Conservation (phyloP, 2,888 invertebrate genomes). For the Endotricha flammealis region DNA sequence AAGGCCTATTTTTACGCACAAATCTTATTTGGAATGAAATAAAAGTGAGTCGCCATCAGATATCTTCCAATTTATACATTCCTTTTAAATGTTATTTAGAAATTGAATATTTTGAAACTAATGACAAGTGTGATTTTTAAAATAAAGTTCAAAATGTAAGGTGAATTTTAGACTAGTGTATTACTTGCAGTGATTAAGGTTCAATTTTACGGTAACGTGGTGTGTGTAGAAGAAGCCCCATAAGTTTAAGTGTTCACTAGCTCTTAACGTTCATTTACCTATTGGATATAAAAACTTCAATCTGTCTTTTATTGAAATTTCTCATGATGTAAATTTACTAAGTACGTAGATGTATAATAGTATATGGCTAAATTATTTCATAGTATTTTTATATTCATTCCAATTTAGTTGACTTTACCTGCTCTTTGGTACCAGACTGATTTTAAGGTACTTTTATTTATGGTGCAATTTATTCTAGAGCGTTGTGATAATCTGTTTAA, state of each 20-base stretch:
- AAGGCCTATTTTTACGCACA: slow-evolving; percentile 71
- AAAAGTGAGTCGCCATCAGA: slow-evolving; percentile 22
- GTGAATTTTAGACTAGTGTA: slow-evolving; percentile 52
- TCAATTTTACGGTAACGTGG: slow-evolving; percentile 62
- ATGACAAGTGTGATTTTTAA: slow-evolving; percentile 58
- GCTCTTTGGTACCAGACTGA: slow-evolving; percentile 77
- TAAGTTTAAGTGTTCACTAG: slow-evolving; percentile 76
- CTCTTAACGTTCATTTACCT: slow-evolving; percentile 63
- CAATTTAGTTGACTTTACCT: slow-evolving; percentile 64
- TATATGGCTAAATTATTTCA: slow-evolving; percentile 74
- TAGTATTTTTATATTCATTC: slow-evolving; percentile 78
- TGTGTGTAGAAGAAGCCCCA: slow-evolving; percentile 57
- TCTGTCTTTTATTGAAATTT: slow-evolving; percentile 66
- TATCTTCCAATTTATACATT: slow-evolving; percentile 68
- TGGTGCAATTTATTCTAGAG: slow-evolving; percentile 78
- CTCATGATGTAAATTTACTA: slow-evolving; percentile 57
- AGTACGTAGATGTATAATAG: slow-evolving; percentile 50
- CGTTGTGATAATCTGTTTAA: slow-evolving; percentile 78
- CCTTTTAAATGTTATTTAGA: slow-evolving; percentile 53
- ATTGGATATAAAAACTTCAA: slow-evolving; percentile 46
- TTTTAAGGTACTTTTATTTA: slow-evolving; percentile 77
- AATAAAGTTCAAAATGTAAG: slow-evolving; percentile 64
- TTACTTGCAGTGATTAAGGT: slow-evolving; percentile 54
- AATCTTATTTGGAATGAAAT: slow-evolving; percentile 36
- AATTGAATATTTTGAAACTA: slow-evolving; percentile 37